These are phyloP conservation scores for Drymodes brunneopygia DNA, from an alignment of 2,113 vertebrate species.

Conservation along the genomic window DNA sequence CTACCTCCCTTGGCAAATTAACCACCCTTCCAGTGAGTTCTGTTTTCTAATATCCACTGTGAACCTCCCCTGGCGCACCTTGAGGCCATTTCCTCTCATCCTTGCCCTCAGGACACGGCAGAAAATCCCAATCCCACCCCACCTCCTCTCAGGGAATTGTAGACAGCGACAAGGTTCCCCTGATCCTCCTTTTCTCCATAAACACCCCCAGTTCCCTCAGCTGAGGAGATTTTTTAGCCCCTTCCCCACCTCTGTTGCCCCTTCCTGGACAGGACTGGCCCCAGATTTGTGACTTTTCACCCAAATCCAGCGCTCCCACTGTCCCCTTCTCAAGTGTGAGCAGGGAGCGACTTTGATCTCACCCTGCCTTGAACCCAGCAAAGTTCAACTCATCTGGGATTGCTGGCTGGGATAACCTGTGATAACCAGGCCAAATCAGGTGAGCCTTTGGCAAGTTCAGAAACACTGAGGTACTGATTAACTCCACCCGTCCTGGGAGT, in stretches of 20 bases:
- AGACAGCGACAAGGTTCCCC: accelerated
- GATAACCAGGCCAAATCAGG: neutral
- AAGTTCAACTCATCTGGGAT: neutral
- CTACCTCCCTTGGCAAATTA: neutral
- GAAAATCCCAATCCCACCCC: accelerated
- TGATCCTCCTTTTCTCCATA: neutral
- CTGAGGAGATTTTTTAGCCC: neutral
- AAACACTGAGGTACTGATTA: neutral
- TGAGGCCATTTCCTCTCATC: neutral
- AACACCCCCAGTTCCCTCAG: neutral
- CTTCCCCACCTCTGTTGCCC: neutral
- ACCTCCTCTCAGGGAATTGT: neutral
- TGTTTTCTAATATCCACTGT: no score
- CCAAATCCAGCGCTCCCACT: neutral
- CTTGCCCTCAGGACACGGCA: neutral
- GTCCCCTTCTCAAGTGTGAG: accelerated
- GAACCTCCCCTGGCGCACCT: neutral
- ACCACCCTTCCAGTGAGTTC: neutral
- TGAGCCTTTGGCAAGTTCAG: neutral
- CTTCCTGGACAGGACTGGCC: neutral
- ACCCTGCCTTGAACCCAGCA: neutral
- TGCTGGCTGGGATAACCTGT: neutral
- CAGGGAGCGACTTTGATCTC: accelerated
- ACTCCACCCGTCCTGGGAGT: accelerated
- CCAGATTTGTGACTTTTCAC: neutral